phyloP scores from a whole-genome alignment of 92 coral and sea anemone species.

The Zoanthus sociatus region DNA sequence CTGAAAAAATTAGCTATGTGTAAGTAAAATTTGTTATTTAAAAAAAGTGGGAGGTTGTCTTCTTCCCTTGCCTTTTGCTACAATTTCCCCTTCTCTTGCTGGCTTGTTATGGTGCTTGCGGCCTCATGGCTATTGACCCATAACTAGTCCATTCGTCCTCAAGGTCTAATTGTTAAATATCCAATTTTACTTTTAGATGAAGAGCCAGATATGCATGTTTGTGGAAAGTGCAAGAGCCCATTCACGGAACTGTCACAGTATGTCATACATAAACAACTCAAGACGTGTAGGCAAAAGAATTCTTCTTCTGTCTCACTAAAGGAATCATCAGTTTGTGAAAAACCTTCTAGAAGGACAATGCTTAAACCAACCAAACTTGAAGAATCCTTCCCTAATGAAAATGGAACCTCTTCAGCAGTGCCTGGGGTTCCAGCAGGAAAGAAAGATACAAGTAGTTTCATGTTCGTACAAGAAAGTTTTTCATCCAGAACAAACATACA shows the following conservation, averaged over 20 bases:
- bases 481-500: background rate
- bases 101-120: too few relatives aligned
- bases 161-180: background rate
- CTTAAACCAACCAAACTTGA: background rate
- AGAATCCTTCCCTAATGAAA: background rate
- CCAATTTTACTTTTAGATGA: slow-evolving; percentile 66
- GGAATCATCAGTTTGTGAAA: background rate
- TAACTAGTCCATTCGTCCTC: too few relatives aligned
- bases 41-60: too few relatives aligned
- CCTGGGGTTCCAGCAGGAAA: slow-evolving; percentile 30
- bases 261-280: slow-evolving; percentile 81
- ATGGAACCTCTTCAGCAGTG: background rate
- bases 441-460: background rate
- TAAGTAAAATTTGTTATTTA: too few relatives aligned
- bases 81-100: too few relatives aligned
- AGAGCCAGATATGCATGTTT: slow-evolving; percentile 93
- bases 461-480: background rate
- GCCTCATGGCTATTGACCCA: too few relatives aligned
- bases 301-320: background rate
- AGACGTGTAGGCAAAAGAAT: slow-evolving; percentile 49
- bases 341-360: background rate
- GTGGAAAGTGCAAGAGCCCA: slow-evolving; percentile 89
- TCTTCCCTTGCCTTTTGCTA: too few relatives aligned
- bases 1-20: too few relatives aligned
- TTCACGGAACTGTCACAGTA: slow-evolving; percentile 86